Base-by-base conservation (phyloP, 2,797 vertebrate genomes). In the Silurus aristotelis region DNA sequence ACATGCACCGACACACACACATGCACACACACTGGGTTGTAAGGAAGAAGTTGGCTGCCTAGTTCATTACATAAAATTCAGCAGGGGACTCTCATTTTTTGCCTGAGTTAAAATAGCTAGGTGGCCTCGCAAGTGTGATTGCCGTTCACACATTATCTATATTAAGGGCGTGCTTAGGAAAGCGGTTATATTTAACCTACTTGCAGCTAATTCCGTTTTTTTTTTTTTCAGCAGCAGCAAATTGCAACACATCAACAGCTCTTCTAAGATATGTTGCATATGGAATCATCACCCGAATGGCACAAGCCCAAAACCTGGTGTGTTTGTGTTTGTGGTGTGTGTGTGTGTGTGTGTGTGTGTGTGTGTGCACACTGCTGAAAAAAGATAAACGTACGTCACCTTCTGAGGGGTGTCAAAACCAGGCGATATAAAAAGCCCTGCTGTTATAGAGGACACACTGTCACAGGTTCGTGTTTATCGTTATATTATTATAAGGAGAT, bases 161-260 rank as follows among this genome's bases (percentile, higher is more conserved):
- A 94, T 94, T 94, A 95, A 95, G 94, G 89, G 81, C 88, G 89
- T 89, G 91, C 93, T 94, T 93, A 94, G 93, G 95, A 94, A 93
- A 91, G 88, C 90, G 84, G 91, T 93, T 95, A 95, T 94, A 94
- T 94, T 93, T 95, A 95, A 93, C 91, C 71, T 82, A 82, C 92
- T 92, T 94, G 93, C 92, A 94, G 92, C 88, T 93, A 90, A 91
- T 94, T 94, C 92, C 88, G 82, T 92, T 90, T 91, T 92, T 87
- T 87, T 90, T 61, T 87, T 89, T 67, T 87, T 2, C 5, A 3
- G 48, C 19, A 83, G 63, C 87, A 91, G 83, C 89, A 91, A 91
- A 93, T 90, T 89, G 79, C 84, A 84, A 87, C 84, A 90, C 77
- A 92, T 91, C 89, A 92, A 90, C 87, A 84, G 85, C 83, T 91